phyloP scores from a whole-genome alignment of 2,888 invertebrate genomes.

The Sphaeridia pumilis region DNA sequence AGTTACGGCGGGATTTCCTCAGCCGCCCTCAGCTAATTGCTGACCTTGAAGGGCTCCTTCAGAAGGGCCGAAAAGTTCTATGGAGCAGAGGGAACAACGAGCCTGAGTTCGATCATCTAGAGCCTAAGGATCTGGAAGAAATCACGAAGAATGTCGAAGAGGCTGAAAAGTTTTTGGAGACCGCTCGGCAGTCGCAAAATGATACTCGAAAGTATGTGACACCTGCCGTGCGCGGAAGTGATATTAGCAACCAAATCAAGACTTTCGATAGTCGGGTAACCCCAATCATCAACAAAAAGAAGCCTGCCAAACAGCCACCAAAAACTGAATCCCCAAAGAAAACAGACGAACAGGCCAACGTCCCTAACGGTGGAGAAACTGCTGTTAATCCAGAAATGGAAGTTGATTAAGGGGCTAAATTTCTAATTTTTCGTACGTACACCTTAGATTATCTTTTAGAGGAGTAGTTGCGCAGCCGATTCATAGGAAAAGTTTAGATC shows the following conservation, averaged over 20 bases:
- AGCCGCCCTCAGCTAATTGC: slow-evolving; percentile 67
- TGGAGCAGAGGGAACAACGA: slow-evolving; percentile 56
- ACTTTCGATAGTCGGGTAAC: slow-evolving; percentile 45
- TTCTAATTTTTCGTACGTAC: slow-evolving; percentile 1
- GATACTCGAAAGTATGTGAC: slow-evolving; percentile 8
- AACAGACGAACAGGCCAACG: slow-evolving; percentile 13
- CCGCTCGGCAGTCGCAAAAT: slow-evolving; percentile 45
- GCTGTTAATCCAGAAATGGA: slow-evolving; percentile 40
- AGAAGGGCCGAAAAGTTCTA: slow-evolving; percentile 66
- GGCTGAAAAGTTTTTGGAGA: slow-evolving; percentile 71
- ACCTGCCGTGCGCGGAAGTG: slow-evolving; percentile 19
- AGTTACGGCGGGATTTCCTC: slow-evolving; percentile 67
- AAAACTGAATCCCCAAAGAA: slow-evolving; percentile 38
- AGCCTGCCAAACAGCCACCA: slow-evolving; percentile 47
- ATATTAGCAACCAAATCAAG: slow-evolving; percentile 39
- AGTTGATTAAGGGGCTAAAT: slow-evolving; percentile 39
- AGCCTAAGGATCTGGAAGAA: slow-evolving; percentile 62
- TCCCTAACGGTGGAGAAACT: slow-evolving; percentile 18
- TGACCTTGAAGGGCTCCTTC: slow-evolving; percentile 62
- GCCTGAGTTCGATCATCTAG: slow-evolving; percentile 59
- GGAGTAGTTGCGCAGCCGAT: no score
- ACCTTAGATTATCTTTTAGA: no score
- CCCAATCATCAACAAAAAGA: slow-evolving; percentile 78
- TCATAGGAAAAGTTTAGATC: no score
- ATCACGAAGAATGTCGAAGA: slow-evolving; percentile 57